Percentiles rank a stretch among this genome's conserved stretches.
These are phyloP conservation scores for Rhagonycha lutea DNA, from an alignment of 2,888 invertebrate species.

Conservation along the genomic window DNA sequence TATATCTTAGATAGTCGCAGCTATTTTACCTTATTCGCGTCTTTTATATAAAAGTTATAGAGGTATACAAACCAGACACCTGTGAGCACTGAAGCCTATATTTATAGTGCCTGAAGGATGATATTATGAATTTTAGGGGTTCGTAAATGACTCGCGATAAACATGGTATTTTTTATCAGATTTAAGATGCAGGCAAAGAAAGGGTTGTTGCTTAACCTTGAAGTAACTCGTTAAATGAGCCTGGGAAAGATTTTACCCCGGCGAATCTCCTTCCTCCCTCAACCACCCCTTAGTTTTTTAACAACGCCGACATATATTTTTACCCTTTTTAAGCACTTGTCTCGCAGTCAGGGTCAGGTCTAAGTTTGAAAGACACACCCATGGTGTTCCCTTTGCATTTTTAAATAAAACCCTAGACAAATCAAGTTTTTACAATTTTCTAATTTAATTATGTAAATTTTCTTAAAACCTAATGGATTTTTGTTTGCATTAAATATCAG, in stretches of 20 bases:
- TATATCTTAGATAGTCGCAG: constrained; percentile 13
- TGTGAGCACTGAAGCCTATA: constrained; percentile 28
- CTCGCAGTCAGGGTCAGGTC: constrained; percentile 48
- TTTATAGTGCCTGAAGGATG: constrained; percentile 28
- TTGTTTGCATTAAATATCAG: background rate
- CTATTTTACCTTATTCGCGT: constrained; percentile 39
- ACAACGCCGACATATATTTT: constrained; percentile 44
- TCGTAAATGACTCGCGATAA: constrained; percentile 42
- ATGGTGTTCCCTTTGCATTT: constrained; percentile 38
- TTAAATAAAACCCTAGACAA: constrained; percentile 27
- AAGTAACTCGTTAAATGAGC: constrained; percentile 34
- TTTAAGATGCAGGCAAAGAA: constrained; percentile 31
- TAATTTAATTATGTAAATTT: background rate
- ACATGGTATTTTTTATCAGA: constrained; percentile 32
- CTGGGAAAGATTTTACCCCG: constrained; percentile 37
- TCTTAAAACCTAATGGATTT: background rate
- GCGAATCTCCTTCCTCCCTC: constrained; percentile 37
- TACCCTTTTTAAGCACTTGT: constrained; percentile 49
- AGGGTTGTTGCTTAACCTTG: constrained; percentile 37
- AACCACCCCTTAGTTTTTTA: constrained; percentile 36
- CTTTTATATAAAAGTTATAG: constrained; percentile 37
- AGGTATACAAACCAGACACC: constrained; percentile 26
- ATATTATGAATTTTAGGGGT: constrained; percentile 33
- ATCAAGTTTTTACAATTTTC: background rate
- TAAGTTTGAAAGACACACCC: constrained; percentile 44